Evolutionary conservation across 1,140 invertebrate genomes (phyloP).

Genomic region (Sipha flava): DNA sequence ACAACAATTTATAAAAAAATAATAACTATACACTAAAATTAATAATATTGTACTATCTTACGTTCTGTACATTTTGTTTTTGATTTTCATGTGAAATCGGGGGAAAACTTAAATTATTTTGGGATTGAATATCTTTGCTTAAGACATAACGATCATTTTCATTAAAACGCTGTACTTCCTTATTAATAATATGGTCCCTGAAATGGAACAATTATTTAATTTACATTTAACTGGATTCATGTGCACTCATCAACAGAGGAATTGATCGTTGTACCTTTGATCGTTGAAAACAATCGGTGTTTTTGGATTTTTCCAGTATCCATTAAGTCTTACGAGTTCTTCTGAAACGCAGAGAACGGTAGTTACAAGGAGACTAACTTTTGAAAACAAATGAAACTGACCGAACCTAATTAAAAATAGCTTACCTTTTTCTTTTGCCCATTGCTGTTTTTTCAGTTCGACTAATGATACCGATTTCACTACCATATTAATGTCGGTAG

Average conservation of each 20-base stretch:
- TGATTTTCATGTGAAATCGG: not conserved
- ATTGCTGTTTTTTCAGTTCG: conserved; percentile 65
- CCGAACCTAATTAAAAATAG: not conserved
- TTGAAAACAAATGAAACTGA: not conserved
- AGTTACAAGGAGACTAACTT: not conserved
- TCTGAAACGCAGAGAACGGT: not conserved
- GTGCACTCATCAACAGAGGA: too few species aligned
- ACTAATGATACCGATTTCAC: conserved; percentile 47
- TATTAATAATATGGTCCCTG: not conserved
- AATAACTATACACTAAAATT: not conserved
- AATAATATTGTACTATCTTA: not conserved
- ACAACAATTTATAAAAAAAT: too few species aligned
- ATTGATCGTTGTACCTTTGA: not conserved
- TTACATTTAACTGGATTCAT: not conserved
- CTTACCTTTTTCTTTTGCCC: conserved; percentile 63
- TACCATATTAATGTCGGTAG: not conserved
- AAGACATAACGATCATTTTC: not conserved
- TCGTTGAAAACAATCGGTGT: conserved; percentile 1
- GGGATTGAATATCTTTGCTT: not conserved
- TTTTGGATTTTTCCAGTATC: conserved; percentile 17
- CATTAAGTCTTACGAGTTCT: conserved; percentile 8
- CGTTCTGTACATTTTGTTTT: not conserved
- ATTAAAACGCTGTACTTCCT: not conserved
- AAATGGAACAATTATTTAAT: not conserved
- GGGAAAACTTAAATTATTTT: conserved; percentile 23